Evolutionary conservation across 2,113 vertebrate genomes (phyloP), one percentile per base, ranked within the genome.

Genomic region (Butorides virescens): DNA sequence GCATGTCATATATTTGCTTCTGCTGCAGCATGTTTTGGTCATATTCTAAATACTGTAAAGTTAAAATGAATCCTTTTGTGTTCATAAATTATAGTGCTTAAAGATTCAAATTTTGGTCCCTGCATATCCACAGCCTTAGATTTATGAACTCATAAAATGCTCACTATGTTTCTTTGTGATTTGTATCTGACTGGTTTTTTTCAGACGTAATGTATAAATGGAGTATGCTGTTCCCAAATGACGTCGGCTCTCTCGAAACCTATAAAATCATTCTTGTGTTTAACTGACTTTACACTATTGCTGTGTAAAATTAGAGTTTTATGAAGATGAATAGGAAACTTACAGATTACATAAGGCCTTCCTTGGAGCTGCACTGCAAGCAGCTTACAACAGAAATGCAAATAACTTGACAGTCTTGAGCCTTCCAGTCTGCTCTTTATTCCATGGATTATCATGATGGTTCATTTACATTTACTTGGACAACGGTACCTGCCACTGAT

Each of bases 61-160:
- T 95, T 96, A 79, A 97, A 97, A 96, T 91, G 27, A 94, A 93
- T 95, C 83, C 53, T 88, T 93, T 87, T 82, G 59, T 78, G 42
- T 74, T 77, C 39, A 44, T 96, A 88, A 98, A 96, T 96, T 94
- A 95, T 52, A 44, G 75, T 73, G 39, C 65, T 90, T 80, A 88
- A 94, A 73, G 74, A 94, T 95, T 90, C 81, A 81, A 32, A 75
- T 93, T 91, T 92, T 88, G 34, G 50, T 86, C 88, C 90, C 58
- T 93, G 73, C 62, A 37, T 93, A 94, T 91, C 79, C 72, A 86
- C 71, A 96, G 42, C 52, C 46, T 72, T 68, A 80, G 74, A 98
- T 98, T 97, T 98, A 98, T 93, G 72, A 95, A 92, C 80, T 91
- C 11, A 15, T 97, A 96, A 97, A 98, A 95, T 47, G 89, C 73